These are phyloP conservation scores for Engystomops pustulosus DNA, from an alignment of 2,113 vertebrate genomes.

Conservation along the genomic window DNA sequence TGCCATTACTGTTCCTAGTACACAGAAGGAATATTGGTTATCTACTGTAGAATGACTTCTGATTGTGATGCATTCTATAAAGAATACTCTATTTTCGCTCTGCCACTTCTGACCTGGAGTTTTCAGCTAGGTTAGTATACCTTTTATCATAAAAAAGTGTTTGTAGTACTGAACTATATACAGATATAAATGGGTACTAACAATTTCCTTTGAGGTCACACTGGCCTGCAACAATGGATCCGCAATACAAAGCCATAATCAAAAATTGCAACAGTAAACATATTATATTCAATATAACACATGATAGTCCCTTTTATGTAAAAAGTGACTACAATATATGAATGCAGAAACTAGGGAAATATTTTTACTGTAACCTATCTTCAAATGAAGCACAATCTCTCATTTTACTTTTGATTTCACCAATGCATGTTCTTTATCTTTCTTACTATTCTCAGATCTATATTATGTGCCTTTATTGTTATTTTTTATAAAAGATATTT, in stretches of 20 bases:
- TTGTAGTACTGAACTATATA: conserved; percentile 7
- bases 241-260: background rate
- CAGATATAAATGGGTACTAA: background rate
- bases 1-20: background rate
- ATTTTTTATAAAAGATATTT: no score
- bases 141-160: conserved; percentile 4
- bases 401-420: no score
- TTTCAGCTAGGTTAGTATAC: background rate
- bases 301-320: background rate
- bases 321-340: background rate
- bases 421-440: no score
- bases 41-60: background rate
- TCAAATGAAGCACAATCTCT: no score
- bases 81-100: background rate
- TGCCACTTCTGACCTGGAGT: background rate
- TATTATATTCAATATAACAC: background rate
- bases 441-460: no score
- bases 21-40: background rate
- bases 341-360: background rate
- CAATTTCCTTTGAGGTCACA: background rate
- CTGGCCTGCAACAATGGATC: background rate
- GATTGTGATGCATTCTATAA: background rate
- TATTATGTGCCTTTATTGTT: no score
- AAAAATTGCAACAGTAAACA: background rate
- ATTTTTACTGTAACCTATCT: background rate